Base-by-base conservation (phyloP, 2,797 vertebrate species). In the Botia almorhae region DNA sequence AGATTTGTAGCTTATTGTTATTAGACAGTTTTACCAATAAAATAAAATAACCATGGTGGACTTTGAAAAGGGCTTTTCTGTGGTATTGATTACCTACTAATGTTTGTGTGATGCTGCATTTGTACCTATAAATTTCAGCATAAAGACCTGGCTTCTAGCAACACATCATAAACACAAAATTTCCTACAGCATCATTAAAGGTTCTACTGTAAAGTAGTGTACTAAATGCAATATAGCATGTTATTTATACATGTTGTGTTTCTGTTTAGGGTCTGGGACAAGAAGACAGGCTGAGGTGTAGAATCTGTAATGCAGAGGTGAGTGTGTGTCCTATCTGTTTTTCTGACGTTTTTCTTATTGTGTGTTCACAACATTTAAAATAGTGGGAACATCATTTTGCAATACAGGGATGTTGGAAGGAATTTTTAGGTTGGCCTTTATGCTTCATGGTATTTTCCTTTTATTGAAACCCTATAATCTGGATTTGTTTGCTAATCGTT, bases 291-390 rank as follows among this genome's bases (percentile, higher is more conserved):
- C 83, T 89, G 75, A 85, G 65, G 76, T 87, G 83, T 82, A 87
- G 84, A 10, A 7, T 91, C 76, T 91, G 91, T 88, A 91, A 87
- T 85, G 87, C 90, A 81, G 86, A 92, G 87, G 92, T 95, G 92
- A 91, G 19, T 64, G 21, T 39, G 17, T 39, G 51, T 73, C 17
- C 11, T 23, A 2, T 36, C n/a, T 19, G 69, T 48, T 48, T 74
- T 19, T 69, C 7, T 69, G 36, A 7, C 1, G 36, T 39, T 7
- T 39, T 7, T 39, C 36, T 39, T 39, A 39, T 39, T 39, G 36
- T 39, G 43, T 46, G 10, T 46, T 46, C 7, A 46, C 43, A 46
- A 11, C 43, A 46, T 48, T 74, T n/a, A 48, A 74, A 73, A 29
- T 29, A 0, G 16, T 13, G 39, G 11, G 39, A 61, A 29, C 39